Conservation (phyloP, 2,888 invertebrate species). For the Adelphocoris suturalis region DNA sequence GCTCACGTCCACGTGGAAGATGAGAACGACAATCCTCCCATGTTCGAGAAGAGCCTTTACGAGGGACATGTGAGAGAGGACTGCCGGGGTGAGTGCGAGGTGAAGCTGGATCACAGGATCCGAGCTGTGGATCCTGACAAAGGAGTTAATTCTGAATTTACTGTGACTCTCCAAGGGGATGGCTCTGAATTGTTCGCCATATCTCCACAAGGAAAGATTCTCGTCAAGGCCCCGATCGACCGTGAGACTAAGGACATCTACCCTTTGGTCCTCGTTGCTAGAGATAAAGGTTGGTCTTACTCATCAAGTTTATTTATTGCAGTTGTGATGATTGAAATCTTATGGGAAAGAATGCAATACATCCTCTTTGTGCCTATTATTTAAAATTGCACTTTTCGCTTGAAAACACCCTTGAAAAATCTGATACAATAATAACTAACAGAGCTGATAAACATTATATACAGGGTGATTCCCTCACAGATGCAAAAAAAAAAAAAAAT, state of each 20-base stretch:
- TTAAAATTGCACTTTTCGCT: no score
- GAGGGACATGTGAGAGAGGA: conserved; percentile 90
- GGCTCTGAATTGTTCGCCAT: conserved; percentile 87
- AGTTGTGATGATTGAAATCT: no score
- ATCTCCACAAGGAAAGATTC: conserved; percentile 84
- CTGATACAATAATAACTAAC: no score
- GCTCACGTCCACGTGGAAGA: conserved; percentile 89
- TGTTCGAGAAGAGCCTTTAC: conserved; percentile 86
- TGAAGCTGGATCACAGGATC: conserved; percentile 85
- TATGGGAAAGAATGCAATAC: no score
- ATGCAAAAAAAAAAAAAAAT: no score
- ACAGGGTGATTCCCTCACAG: no score
- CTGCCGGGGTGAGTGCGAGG: conserved; percentile 84
- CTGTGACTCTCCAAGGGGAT: conserved; percentile 86
- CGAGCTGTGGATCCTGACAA: conserved; percentile 86
- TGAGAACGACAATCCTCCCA: conserved; percentile 92
- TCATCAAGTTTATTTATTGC: no score
- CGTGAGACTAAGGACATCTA: conserved; percentile 86
- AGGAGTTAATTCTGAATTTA: conserved; percentile 83
- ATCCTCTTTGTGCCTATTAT: no score
- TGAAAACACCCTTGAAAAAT: no score
- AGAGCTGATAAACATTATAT: no score
- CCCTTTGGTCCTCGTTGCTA: conserved; percentile 86
- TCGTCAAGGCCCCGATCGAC: conserved; percentile 84
- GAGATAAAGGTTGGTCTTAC: conserved; percentile 81